Base-by-base conservation (phyloP, 37 sponge, comb jelly and placozoan species). In the Ephydatia muelleri region DNA sequence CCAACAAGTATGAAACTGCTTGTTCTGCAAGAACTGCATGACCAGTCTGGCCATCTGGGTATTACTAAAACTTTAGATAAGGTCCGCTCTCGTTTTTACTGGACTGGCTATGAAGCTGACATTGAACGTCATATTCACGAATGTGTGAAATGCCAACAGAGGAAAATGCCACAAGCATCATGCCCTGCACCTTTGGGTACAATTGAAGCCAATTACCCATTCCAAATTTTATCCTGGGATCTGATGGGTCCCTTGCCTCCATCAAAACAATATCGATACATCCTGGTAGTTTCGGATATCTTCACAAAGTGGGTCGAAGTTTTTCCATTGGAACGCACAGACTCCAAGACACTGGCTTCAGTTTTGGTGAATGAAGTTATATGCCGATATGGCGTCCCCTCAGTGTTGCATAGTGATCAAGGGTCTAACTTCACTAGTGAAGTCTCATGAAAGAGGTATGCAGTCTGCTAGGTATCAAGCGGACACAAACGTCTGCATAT, bases 291-390 rank as follows among this genome's bases (percentile, higher is more conserved):
- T 14, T 38, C 78, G 27, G 75, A 83, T 49, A 19, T 74, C 5
- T 73, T 83, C 33, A 73, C 83, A 35, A 72, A 83, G 34, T 83
- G 75, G 83, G 66, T 49, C n/a, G 83, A 83, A 73, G 83, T 67
- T 28, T 83, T 83, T 36, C 75, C 83, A 8, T 14, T 73, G 1
- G n/a, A 36, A 23, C 26, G 16, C n/a, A 40, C 57, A 73, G 34
- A 19, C 49, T 23, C 75, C 22, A 26, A 25, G 1, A 73, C 75
- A 13, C 5, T 73, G 32, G 83, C 83, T 28, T 64, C 32, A 48
- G 35, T 83, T 2, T 28, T 83, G 16, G 74, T 83, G 65, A 22
- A 73, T 74, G 75, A 83, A 3, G 36, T 83, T 74, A 36, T 85
- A 3, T 72, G 67, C 64, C 34, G 86, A 11, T 72, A 73, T 70